Percentiles rank a stretch among this genome's conserved stretches.
These are phyloP conservation scores for Zaprionus kolodkinae DNA, from an alignment of 1,140 invertebrate genomes.

Conservation along the genomic window DNA sequence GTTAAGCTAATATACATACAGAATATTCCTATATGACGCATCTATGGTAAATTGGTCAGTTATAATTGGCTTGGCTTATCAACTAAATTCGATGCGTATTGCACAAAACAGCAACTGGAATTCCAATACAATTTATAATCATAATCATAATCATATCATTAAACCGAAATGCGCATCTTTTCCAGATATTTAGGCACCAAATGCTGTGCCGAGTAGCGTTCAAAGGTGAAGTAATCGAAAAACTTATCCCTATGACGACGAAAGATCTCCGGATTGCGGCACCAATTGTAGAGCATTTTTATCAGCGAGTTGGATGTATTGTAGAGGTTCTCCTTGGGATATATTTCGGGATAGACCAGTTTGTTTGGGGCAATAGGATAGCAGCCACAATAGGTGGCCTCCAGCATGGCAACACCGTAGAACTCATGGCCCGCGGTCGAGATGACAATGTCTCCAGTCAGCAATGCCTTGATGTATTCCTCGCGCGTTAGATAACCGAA, in stretches of 20 bases:
- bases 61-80: slow-evolving; percentile 32
- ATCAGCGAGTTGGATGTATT: slow-evolving; percentile 86
- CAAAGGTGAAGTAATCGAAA: slow-evolving; percentile 74
- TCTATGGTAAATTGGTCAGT: slow-evolving; percentile 52
- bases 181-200: slow-evolving; percentile 76
- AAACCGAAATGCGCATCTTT: slow-evolving; percentile 62
- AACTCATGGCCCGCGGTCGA: slow-evolving; percentile 92
- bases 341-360: slow-evolving; percentile 91
- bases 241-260: slow-evolving; percentile 76
- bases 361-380: slow-evolving; percentile 89
- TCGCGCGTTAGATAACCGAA: slow-evolving; percentile 87
- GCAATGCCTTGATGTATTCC: slow-evolving; percentile 87
- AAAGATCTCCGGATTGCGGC: slow-evolving; percentile 79
- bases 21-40: not conserved
- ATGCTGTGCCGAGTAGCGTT: slow-evolving; percentile 71
- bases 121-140: slow-evolving; percentile 12
- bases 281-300: slow-evolving; percentile 85
- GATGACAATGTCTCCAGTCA: slow-evolving; percentile 87
- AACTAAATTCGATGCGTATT: slow-evolving; percentile 53
- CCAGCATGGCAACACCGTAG: slow-evolving; percentile 90
- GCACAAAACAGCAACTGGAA: slow-evolving; percentile 46
- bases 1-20: slow-evolving; percentile 17
- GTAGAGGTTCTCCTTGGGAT: slow-evolving; percentile 87
- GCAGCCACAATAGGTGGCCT: slow-evolving; percentile 88
- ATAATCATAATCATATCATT: slow-evolving; percentile 14